These are phyloP conservation scores for Subacronicta megacephala DNA, from an alignment of 2,888 invertebrate species.

Conservation along the genomic window DNA sequence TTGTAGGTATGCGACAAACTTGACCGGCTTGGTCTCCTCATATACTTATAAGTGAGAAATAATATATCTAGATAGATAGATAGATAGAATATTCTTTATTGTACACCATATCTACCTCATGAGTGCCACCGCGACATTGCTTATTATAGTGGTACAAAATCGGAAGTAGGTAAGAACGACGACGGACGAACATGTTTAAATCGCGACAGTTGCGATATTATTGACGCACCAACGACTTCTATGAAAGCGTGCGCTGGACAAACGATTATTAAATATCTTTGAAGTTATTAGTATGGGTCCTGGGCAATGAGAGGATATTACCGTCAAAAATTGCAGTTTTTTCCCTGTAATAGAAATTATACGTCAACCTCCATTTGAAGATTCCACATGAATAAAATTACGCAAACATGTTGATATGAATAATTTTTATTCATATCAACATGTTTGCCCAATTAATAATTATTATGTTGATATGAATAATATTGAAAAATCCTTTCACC, in stretches of 20 bases:
- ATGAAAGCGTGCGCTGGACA: slow-evolving; percentile 60
- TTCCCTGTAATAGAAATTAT: not conserved
- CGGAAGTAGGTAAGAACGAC: slow-evolving; percentile 44
- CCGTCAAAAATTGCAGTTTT: not conserved
- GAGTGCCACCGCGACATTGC: slow-evolving; percentile 6
- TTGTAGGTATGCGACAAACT: too few species aligned
- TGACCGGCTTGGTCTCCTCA: too few species aligned
- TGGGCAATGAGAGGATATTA: slow-evolving; percentile 18
- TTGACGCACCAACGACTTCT: slow-evolving; percentile 58
- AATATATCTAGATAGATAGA: too few species aligned
- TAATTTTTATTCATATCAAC: too few species aligned
- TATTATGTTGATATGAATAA: too few species aligned
- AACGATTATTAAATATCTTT: slow-evolving; percentile 33
- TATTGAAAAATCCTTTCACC: too few species aligned
- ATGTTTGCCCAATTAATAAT: too few species aligned
- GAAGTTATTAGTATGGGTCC: slow-evolving; percentile 27
- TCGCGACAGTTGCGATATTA: slow-evolving; percentile 55
- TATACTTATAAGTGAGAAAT: too few species aligned
- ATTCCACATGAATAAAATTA: slow-evolving; percentile 8
- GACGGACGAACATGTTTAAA: slow-evolving; percentile 10
- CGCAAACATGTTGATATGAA: slow-evolving; percentile 4
- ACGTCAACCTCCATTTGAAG: not conserved
- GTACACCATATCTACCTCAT: too few species aligned
- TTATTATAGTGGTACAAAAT: slow-evolving; percentile 2
- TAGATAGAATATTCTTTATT: too few species aligned